Conservation (phyloP, 1,140 invertebrate species). For the Heliconius hermathena region DNA sequence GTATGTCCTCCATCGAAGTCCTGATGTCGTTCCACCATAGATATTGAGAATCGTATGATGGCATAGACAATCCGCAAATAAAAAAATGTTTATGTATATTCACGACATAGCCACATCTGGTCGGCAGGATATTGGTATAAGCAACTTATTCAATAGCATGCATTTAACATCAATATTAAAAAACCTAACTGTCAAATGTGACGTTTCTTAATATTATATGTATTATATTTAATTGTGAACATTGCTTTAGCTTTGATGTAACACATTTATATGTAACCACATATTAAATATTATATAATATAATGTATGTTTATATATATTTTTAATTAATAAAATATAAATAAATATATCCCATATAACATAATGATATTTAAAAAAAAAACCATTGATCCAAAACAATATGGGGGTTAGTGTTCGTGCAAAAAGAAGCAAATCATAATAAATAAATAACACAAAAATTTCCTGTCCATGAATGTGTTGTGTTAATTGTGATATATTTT, state of each 20-base stretch:
- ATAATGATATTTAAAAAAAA: not conserved
- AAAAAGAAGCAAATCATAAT: not conserved
- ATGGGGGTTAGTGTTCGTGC: conserved; percentile 9
- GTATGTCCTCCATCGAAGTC: conserved; percentile 22
- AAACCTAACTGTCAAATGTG: conserved; percentile 17
- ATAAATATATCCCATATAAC: not conserved
- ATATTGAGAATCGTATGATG: conserved; percentile 64
- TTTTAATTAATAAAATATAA: not conserved
- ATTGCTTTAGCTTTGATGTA: not conserved
- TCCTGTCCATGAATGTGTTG: conserved; percentile 78
- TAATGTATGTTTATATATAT: not conserved
- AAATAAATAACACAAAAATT: conserved; percentile 43
- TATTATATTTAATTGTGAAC: not conserved
- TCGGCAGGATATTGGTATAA: conserved; percentile 46
- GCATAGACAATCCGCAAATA: conserved; percentile 53
- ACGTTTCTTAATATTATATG: not conserved
- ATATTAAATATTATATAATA: conserved; percentile 14
- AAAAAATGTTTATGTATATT: conserved; percentile 33
- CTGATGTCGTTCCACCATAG: conserved; percentile 57
- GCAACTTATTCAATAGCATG: conserved; percentile 30
- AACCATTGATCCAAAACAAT: conserved; percentile 3
- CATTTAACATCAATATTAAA: conserved; percentile 24
- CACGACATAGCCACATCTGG: conserved; percentile 41
- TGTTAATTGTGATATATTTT: conserved; percentile 19
- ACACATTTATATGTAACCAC: not conserved